phyloP scores from a whole-genome alignment of 64 coral and sea anemone genomes.

The Montipora sp. region DNA sequence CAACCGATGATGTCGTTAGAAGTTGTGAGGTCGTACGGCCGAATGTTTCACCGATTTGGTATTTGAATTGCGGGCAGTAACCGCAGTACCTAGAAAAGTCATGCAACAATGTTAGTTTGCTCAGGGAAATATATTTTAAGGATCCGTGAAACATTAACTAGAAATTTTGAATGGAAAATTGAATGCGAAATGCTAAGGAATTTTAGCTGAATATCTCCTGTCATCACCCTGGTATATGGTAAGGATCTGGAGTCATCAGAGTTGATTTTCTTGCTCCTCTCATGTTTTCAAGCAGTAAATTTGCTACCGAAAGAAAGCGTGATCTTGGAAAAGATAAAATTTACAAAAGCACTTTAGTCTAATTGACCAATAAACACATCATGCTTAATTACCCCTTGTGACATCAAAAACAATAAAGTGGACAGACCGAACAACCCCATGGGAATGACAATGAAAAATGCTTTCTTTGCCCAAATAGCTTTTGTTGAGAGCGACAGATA shows the following conservation, averaged over 20 bases:
- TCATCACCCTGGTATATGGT: slow-evolving; percentile 95
- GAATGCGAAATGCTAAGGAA: neutral
- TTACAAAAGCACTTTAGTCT: slow-evolving; percentile 4
- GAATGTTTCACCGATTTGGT: slow-evolving; percentile 98
- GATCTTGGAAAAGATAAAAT: slow-evolving; percentile 33
- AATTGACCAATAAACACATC: slow-evolving; percentile 52
- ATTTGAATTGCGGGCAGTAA: slow-evolving; percentile 98
- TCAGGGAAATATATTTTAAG: neutral
- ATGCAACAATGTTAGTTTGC: slow-evolving; percentile 6
- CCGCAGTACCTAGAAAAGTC: slow-evolving; percentile 83
- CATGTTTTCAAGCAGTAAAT: neutral
- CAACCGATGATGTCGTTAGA: slow-evolving; percentile 73
- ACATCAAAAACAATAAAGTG: slow-evolving; percentile 17
- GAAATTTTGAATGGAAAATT: neutral
- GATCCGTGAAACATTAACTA: neutral
- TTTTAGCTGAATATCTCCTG: neutral
- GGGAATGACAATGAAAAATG: neutral
- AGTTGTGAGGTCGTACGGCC: slow-evolving; percentile 84
- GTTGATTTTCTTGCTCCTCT: slow-evolving; percentile 84
- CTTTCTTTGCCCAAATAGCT: no score
- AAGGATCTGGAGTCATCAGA: slow-evolving; percentile 97
- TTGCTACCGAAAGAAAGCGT: neutral
- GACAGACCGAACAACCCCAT: slow-evolving; percentile 3
- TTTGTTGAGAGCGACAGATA: no score
- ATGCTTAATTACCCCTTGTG: slow-evolving; percentile 49